A percentile compares a stretch with the other conserved stretches of the same genome.
phyloP scores from a whole-genome alignment of 2,888 invertebrate species.

The Eulithis testata region DNA sequence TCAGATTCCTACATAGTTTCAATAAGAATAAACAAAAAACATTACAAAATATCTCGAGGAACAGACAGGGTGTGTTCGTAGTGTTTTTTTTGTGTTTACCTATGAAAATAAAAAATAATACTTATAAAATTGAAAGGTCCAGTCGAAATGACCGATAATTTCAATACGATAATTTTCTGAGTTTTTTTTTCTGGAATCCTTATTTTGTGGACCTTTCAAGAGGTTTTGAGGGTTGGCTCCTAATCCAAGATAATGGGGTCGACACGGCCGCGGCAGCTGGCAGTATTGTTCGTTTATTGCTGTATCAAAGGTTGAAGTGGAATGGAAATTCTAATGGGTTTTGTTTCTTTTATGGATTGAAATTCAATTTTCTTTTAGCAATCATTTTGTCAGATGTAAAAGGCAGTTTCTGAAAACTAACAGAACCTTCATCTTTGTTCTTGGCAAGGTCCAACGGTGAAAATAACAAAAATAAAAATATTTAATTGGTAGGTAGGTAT shows the following conservation, averaged over 20 bases:
- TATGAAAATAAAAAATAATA: too few relatives aligned
- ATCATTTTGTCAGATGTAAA: neutral
- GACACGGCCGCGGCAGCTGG: conserved; percentile 36
- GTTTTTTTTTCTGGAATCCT: conserved; percentile 10
- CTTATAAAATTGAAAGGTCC: too few relatives aligned
- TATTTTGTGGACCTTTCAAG: conserved; percentile 53
- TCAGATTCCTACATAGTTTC: too few relatives aligned
- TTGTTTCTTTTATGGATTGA: conserved; percentile 5
- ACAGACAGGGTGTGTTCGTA: too few relatives aligned
- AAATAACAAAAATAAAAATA: too few relatives aligned
- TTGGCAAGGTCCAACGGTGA: too few relatives aligned
- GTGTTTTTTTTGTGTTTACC: too few relatives aligned
- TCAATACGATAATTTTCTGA: conserved; percentile 1
- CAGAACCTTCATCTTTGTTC: neutral
- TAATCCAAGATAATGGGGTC: conserved; percentile 56
- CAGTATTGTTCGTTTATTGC: conserved; percentile 31
- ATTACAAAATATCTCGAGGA: too few relatives aligned
- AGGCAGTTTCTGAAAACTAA: neutral
- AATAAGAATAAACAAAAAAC: too few relatives aligned
- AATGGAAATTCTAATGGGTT: conserved; percentile 28
- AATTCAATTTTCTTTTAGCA: conserved; percentile 4
- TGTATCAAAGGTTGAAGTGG: conserved; percentile 24
- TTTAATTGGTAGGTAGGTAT: too few relatives aligned
- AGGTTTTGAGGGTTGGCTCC: conserved; percentile 50
- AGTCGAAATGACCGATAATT: neutral